Evolutionary conservation across 2,113 vertebrate genomes (phyloP).

Genomic region (Aegotheles bennettii): DNA sequence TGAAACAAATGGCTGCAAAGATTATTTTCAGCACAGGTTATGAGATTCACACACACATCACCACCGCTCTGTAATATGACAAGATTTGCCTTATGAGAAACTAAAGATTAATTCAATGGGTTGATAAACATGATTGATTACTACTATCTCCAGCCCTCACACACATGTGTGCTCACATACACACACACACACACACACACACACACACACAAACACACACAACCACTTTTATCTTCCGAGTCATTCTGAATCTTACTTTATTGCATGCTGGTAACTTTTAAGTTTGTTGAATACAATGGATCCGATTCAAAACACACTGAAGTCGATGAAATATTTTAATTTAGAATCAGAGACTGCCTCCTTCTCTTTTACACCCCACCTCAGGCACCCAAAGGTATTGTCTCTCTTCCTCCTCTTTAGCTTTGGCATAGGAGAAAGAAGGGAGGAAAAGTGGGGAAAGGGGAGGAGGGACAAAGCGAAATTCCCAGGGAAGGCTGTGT

Average conservation of each 20-base stretch:
- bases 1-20: not conserved
- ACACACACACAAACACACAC: rapidly evolving
- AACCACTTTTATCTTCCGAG: not conserved
- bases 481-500: not conserved
- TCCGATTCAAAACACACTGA: not conserved
- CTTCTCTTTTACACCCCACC: not conserved
- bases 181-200: no score
- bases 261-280: not conserved
- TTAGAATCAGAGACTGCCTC: not conserved
- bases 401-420: not conserved
- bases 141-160: not conserved
- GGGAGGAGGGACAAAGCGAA: not conserved
- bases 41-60: not conserved
- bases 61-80: not conserved
- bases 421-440: not conserved
- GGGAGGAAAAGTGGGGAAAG: not conserved
- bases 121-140: not conserved
- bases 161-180: no score
- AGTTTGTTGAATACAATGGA: not conserved
- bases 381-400: not conserved
- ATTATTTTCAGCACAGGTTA: not conserved
- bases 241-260: not conserved
- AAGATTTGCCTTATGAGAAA: not conserved
- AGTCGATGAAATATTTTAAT: not conserved
- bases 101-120: not conserved